Percentiles rank a stretch among this genome's conserved stretches.
phyloP scores from a whole-genome alignment of 1,140 invertebrate species.

The Pseudachorutes palmiensis region DNA sequence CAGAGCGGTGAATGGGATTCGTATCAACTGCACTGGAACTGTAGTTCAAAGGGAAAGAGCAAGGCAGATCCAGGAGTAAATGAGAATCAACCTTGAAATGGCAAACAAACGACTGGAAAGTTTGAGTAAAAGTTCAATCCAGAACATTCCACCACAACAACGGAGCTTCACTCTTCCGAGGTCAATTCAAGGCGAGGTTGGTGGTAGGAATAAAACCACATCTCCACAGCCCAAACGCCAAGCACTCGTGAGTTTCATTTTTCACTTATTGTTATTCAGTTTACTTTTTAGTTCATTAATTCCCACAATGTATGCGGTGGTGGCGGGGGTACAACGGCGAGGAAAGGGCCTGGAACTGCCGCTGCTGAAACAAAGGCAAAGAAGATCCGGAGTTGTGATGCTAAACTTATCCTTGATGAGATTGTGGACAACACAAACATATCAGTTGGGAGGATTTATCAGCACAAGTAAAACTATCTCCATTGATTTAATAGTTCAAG shows the following conservation, averaged over 20 bases:
- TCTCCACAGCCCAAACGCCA: background rate
- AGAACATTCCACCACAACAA: background rate
- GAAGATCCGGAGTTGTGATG: conserved; percentile 50
- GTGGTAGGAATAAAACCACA: background rate
- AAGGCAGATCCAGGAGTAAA: conserved; percentile 83
- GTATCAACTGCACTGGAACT: conserved; percentile 76
- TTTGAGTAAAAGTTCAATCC: conserved; percentile 57
- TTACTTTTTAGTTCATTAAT: too few relatives aligned
- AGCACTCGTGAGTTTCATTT: background rate
- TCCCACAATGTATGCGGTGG: too few relatives aligned
- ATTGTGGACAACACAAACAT: conserved; percentile 68
- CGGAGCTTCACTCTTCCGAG: background rate
- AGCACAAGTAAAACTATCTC: conserved; percentile 56
- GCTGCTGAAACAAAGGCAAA: conserved; percentile 25
- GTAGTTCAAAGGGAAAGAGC: conserved; percentile 87
- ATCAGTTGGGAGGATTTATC: conserved; percentile 91
- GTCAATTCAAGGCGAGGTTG: background rate
- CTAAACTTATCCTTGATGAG: conserved; percentile 72
- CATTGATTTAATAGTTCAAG: conserved; percentile 1
- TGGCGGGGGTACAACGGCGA: too few relatives aligned
- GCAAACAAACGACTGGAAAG: conserved; percentile 84
- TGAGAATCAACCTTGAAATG: conserved; percentile 90
- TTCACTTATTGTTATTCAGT: too few relatives aligned
- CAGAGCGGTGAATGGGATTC: conserved; percentile 85
- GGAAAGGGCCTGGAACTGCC: conserved; percentile 3